These are phyloP conservation scores for Bombus polaris DNA, from an alignment of 1,140 invertebrate genomes.

Conservation along the genomic window DNA sequence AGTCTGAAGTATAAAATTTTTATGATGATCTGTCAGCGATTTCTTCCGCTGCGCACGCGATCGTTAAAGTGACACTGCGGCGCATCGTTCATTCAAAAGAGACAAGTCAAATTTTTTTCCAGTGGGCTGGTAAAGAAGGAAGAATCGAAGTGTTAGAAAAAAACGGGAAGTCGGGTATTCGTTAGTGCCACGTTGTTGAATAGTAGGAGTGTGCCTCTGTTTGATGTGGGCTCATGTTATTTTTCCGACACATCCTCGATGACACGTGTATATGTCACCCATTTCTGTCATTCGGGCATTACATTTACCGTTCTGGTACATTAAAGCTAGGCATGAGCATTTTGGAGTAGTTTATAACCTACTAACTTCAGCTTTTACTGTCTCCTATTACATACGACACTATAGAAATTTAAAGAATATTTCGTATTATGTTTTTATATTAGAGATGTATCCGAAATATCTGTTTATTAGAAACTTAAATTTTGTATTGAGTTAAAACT, in stretches of 20 bases:
- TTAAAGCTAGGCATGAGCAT: background rate
- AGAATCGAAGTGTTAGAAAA: conserved; percentile 44
- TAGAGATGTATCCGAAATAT: background rate
- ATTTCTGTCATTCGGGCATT: conserved; percentile 40
- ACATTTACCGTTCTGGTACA: background rate
- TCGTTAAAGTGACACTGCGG: background rate
- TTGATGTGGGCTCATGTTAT: conserved; percentile 22
- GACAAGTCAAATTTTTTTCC: conserved; percentile 36
- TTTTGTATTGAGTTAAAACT: background rate
- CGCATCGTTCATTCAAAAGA: conserved; percentile 23
- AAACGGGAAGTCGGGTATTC: conserved; percentile 65
- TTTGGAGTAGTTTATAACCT: background rate
- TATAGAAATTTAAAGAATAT: background rate
- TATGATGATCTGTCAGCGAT: background rate
- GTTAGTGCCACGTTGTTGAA: conserved; percentile 46
- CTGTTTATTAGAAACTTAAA: background rate
- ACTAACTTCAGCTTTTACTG: background rate
- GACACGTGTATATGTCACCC: conserved; percentile 26
- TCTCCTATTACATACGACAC: background rate
- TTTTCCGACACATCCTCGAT: conserved; percentile 26
- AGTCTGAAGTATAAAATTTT: too few relatives aligned
- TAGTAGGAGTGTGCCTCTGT: conserved; percentile 42
- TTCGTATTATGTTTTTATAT: background rate
- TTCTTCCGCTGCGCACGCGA: conserved; percentile 11
- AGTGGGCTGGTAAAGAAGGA: conserved; percentile 33